Evolutionary conservation across 2,888 invertebrate species (phyloP), one percentile per base, ranked within the genome.

Genomic region (Agrotis puta): DNA sequence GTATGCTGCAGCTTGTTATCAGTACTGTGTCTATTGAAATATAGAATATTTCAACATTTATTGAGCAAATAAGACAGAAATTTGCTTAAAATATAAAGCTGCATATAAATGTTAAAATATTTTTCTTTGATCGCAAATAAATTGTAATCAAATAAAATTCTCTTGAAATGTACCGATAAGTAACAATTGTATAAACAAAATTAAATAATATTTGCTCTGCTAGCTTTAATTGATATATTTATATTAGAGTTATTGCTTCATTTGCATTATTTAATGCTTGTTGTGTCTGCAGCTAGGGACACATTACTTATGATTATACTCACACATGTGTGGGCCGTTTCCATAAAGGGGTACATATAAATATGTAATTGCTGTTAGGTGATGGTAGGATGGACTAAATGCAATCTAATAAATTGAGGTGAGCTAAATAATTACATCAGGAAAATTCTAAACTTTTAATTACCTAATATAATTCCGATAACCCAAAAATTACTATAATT

Each of bases 1-100:
- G 54, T 27, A 56, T 54, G 56, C 56, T 33, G 11, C 57, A 53
- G n/a, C 5, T 2, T 0, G 16, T 69, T 81, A 81, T 81, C 81
- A 56, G 33, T 62, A 51, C 27, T 48, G 22, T 5, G 13, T 61
- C 13, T 48, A 74, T 62, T 69, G 50, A 54, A 47, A 54, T 59
- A 58, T 50, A 53, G 39, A 45, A 68, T 53, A 62, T 20, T n/a
- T 16, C n/a, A 18, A 50, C 45, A 48, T 33, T 56, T 6, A 56
- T 16, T 39, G 4, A 0, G 6, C 9, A 61, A 56, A 47, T 47
- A 77, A n/a, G 5, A 54, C 22, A 27, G 24, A 53, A 24, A 56
- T 70, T 18, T 51, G 20, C 11, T 22, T 62, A 69, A 27, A 54
- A 24, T 47, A 33, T 66, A 39, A 27, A 16, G 14, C 2, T 4